Percentiles rank a stretch among this genome's conserved stretches.
Conservation (phyloP, 2,888 invertebrate species). For the Penaeus monodon region DNA sequence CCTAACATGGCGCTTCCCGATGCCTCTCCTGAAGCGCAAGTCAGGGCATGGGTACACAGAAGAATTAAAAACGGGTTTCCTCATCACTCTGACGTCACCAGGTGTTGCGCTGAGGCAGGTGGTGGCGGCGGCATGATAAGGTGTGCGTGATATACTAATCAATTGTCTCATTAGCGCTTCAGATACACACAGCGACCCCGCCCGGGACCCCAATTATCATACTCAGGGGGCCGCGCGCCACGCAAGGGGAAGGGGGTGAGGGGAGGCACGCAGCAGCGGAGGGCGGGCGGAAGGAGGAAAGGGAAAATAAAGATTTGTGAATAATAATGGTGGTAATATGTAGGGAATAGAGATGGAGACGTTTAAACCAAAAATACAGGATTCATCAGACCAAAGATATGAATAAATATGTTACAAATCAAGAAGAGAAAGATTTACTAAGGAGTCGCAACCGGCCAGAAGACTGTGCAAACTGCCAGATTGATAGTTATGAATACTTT, state of each 20-base stretch:
- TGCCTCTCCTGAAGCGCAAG: too few relatives aligned
- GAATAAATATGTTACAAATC: too few relatives aligned
- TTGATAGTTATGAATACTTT: too few relatives aligned
- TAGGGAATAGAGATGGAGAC: not conserved
- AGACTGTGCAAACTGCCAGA: too few relatives aligned
- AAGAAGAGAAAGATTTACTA: too few relatives aligned
- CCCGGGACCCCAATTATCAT: not conserved
- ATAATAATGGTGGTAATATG: not conserved
- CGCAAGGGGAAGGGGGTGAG: slow-evolving; percentile 1
- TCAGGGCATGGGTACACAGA: too few relatives aligned
- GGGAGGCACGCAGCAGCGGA: not conserved
- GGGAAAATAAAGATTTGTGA: not conserved
- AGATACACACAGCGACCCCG: slow-evolving; percentile 19
- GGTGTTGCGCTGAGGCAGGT: not conserved
- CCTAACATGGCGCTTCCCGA: too few relatives aligned
- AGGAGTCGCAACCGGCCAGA: too few relatives aligned
- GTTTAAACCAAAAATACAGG: too few relatives aligned
- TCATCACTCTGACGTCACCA: not conserved
- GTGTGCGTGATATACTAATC: slow-evolving; percentile 34
- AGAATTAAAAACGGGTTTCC: too few relatives aligned
- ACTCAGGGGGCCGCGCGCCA: slow-evolving; percentile 12
- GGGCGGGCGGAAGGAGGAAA: not conserved
- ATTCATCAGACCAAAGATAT: too few relatives aligned
- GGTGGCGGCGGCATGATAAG: not conserved
- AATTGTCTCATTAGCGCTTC: slow-evolving; percentile 28